These are phyloP conservation scores for Incurvaria masculella DNA, from an alignment of 2,888 invertebrate species.

Conservation along the genomic window DNA sequence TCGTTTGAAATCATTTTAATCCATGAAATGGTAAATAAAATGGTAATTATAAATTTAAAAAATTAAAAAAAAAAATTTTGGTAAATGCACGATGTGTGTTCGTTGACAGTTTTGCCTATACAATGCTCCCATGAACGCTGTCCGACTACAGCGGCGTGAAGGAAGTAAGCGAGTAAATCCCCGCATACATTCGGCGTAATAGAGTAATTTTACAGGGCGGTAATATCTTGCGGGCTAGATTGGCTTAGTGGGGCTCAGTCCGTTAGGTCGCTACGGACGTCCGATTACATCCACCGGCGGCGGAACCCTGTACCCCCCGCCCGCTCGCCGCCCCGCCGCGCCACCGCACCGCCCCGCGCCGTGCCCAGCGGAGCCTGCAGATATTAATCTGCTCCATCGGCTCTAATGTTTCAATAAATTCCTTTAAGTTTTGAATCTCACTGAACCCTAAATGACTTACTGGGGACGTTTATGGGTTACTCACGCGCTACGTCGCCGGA, in stretches of 20 bases:
- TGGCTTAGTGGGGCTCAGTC: neutral
- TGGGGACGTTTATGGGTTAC: neutral
- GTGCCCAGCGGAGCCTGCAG: neutral
- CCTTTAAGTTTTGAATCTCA: neutral
- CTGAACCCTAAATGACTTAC: neutral
- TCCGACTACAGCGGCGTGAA: too few species aligned
- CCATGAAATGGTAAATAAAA: too few species aligned
- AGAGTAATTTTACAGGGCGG: slow-evolving; percentile 34
- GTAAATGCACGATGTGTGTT: too few species aligned
- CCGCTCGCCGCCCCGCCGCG: too few species aligned
- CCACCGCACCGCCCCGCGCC: too few species aligned
- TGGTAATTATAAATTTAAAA: too few species aligned
- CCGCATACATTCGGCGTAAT: slow-evolving; percentile 31
- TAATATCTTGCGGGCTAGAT: slow-evolving; percentile 29
- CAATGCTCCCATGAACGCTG: too few species aligned
- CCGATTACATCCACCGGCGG: neutral
- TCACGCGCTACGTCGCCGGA: neutral
- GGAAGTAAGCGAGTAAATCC: neutral
- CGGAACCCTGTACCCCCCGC: neutral
- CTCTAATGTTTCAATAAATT: neutral
- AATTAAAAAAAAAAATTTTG: too few species aligned
- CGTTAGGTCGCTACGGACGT: neutral
- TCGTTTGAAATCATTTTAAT: too few species aligned
- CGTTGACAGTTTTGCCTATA: too few species aligned
- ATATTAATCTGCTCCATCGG: neutral